Percentiles rank a stretch among this genome's conserved stretches.
These are phyloP conservation scores for Solenodon paradoxus DNA, from an alignment of 2,113 vertebrate species.

Conservation along the genomic window DNA sequence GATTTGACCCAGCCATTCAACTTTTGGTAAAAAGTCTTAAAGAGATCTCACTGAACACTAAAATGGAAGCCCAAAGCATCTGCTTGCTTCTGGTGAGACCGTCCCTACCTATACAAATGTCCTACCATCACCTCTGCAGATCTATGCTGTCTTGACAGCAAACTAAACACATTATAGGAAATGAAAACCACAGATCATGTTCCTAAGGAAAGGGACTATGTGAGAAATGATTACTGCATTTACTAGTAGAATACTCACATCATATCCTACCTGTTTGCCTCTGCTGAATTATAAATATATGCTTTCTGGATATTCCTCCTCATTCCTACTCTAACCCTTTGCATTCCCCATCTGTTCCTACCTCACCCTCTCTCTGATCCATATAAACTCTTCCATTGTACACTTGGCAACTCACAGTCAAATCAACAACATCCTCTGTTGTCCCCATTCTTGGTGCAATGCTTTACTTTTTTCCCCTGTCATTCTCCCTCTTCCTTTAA, in stretches of 20 bases:
- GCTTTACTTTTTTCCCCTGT: background rate
- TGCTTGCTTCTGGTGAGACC: background rate
- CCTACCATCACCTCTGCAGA: background rate
- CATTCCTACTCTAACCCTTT: background rate
- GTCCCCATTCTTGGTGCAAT: background rate
- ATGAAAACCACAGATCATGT: background rate
- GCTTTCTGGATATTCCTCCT: no score
- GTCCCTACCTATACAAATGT: background rate
- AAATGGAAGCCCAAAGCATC: background rate
- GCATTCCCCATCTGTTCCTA: background rate
- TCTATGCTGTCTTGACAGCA: background rate
- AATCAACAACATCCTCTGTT: background rate
- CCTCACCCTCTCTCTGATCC: background rate
- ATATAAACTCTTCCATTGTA: background rate
- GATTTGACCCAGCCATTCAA: background rate
- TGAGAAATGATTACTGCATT: background rate
- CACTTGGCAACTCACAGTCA: background rate
- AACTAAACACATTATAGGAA: background rate
- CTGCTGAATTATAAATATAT: background rate
- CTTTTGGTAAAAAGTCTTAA: background rate
- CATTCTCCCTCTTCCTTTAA: background rate
- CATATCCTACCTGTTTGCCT: background rate
- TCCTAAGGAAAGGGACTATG: no score
- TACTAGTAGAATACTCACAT: background rate
- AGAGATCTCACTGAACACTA: background rate